Conservation (phyloP, 2,113 vertebrate genomes). For the Nannobrachium achirus region DNA sequence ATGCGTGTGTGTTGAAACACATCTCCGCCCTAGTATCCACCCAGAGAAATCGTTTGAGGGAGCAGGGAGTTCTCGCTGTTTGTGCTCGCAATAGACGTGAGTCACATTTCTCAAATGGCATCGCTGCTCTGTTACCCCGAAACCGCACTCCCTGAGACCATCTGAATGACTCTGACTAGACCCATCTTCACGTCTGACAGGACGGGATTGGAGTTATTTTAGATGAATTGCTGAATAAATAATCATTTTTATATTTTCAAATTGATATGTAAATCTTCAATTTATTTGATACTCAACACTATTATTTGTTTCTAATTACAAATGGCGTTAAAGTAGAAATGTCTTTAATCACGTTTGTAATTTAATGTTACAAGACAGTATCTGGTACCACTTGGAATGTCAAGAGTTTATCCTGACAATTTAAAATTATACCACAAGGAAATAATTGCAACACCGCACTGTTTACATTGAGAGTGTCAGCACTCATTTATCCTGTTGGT, state of each 20-base stretch:
- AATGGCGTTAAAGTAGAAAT: no score
- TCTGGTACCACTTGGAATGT: background rate
- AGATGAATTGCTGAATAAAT: no score
- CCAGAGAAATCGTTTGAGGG: conserved; percentile 46
- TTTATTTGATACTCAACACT: no score
- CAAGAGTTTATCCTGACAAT: background rate
- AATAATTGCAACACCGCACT: no score
- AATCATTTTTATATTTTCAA: no score
- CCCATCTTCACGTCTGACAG: no score
- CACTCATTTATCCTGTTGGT: background rate
- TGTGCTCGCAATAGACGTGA: conserved; percentile 66
- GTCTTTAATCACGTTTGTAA: no score
- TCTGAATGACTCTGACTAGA: background rate
- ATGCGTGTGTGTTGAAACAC: conserved; percentile 61
- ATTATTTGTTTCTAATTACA: no score
- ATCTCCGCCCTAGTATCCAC: conserved; percentile 71
- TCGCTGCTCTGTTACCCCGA: conserved; percentile 32
- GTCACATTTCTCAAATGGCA: conserved; percentile 65
- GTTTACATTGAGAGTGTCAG: no score
- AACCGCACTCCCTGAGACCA: conserved; percentile 16
- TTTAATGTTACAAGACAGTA: background rate
- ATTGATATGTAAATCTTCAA: no score
- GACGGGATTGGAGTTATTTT: no score
- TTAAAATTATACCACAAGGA: background rate
- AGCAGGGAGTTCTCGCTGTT: conserved; percentile 31